Evolutionary conservation across 2,113 vertebrate species (phyloP), one percentile per base, ranked within the genome.

Genomic region (Otis tarda): DNA sequence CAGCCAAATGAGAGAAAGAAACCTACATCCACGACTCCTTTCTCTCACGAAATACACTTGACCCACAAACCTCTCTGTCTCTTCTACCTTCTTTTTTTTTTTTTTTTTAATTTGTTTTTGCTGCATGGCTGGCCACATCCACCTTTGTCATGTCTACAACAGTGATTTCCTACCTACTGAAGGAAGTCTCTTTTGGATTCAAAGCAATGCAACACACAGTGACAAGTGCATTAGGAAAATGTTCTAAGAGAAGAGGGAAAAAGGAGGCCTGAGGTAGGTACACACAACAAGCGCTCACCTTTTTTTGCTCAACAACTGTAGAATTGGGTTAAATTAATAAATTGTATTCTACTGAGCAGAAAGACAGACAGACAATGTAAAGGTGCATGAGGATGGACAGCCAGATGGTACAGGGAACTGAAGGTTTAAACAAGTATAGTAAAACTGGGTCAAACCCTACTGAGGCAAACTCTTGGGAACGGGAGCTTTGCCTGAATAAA

Each of bases 51-150:
- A 97, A 96, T 27, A 94, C 84, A 84, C 60, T 39, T 94, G 93
- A 97, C 95, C 95, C 94, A 96, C 93, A 97, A 95, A 97, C 69
- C 91, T 95, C 94, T 77, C 89, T 91, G 83, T 31, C 94, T 94
- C 80, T 70, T 60, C 85, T 94, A 90, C 74, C 52, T 63, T 75
- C 65, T 89, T 90, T 92, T 96, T 61, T 92, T 94, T 79, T 55
- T 87, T 94, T 49, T 28, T 30, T 55, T 88, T 67, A 83, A 94
- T 85, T 85, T 97, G 92, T 81, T 43, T 97, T 97, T 97, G 94
- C 95, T 96, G 97, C 97, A 96, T 97, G 96, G 91, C 96, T 97
- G 94, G 89, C 83, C 97, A 97, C 96, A 97, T 96, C 97, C 80
- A 97, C 96, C 96, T 97, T 91, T 94, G 95, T 94, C 97, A 97